Evolutionary conservation across 1,140 invertebrate species (phyloP), one percentile per base, ranked within the genome.

Genomic region (Ectropis grisescens): DNA sequence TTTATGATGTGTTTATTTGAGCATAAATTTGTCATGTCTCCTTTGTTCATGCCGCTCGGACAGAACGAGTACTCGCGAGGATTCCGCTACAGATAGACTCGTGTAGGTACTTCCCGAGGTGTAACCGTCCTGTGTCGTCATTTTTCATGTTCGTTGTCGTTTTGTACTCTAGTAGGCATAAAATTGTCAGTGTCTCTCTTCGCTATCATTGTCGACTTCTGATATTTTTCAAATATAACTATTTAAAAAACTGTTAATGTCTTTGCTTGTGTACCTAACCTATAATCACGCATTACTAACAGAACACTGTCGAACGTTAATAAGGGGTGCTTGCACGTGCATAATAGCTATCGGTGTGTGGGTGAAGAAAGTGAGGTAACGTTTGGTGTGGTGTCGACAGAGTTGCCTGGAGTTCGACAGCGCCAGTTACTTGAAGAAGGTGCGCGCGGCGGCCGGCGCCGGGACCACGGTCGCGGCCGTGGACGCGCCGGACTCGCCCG

Each of bases 321-420:
- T n/a, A n/a, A n/a, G n/a, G n/a, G n/a, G n/a, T n/a, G n/a, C n/a
- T n/a, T n/a, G n/a, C n/a, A n/a, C n/a, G n/a, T n/a, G n/a, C n/a
- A n/a, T n/a, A n/a, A n/a, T n/a, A n/a, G n/a, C n/a, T 29, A n/a
- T 29, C 3, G 7, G 10, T 9, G 13, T 9, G 13, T n/a, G 12
- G 3, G 26, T 5, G 19, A 22, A 9, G 19, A 4, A 4, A 9
- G 19, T 9, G 24, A 6, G 2, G n/a, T 33, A 34, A 41, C 25
- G 33, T 47, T 27, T n/a, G n/a, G 40, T 50, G 42, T 38, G 15
- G 40, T 58, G 37, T 66, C 46, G 37, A 58, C 75, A 80, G 72
- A 71, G 53, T 53, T 80, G 75, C 67, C 58, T 80, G 70, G 75
- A 80, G 66, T 80, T 81, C 69, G 76, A 81, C 68, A 81, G 76